Percentiles rank a stretch among this genome's conserved stretches.
phyloP scores from a whole-genome alignment of 2,113 vertebrate species.

The Tychaedon coryphoeus region DNA sequence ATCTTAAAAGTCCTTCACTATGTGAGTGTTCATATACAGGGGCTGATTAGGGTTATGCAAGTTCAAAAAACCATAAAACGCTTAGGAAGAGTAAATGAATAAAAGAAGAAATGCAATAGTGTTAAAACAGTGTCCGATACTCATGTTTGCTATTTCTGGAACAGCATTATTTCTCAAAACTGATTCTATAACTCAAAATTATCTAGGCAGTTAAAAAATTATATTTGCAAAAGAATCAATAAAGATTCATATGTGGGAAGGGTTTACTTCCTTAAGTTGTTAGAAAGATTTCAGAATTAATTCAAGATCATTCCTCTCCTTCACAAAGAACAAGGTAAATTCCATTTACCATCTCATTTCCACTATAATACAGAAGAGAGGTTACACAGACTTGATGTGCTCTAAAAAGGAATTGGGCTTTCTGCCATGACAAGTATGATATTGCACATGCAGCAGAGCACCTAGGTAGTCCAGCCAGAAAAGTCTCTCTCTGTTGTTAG shows the following conservation, averaged over 20 bases:
- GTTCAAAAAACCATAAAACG: neutral
- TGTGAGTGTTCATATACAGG: neutral
- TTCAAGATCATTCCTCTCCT: neutral
- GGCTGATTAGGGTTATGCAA: neutral
- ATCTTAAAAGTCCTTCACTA: neutral
- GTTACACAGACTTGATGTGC: neutral
- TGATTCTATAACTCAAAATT: neutral
- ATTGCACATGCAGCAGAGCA: neutral
- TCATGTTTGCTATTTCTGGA: neutral
- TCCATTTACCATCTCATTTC: neutral
- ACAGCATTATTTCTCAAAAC: neutral
- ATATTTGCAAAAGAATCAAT: neutral
- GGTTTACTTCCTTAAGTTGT: neutral
- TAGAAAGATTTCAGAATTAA: neutral
- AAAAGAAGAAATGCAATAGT: neutral
- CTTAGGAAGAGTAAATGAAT: neutral
- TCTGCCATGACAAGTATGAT: neutral
- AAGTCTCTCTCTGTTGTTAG: neutral
- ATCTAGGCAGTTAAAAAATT: neutral
- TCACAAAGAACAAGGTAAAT: neutral
- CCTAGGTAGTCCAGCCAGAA: neutral
- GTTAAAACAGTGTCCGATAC: neutral
- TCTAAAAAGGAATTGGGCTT: neutral
- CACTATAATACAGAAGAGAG: neutral
- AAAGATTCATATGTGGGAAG: neutral